Percentiles rank a stretch among this genome's conserved stretches.
phyloP scores from a whole-genome alignment of 2,113 vertebrate genomes.

The Dryoscopus gambensis region DNA sequence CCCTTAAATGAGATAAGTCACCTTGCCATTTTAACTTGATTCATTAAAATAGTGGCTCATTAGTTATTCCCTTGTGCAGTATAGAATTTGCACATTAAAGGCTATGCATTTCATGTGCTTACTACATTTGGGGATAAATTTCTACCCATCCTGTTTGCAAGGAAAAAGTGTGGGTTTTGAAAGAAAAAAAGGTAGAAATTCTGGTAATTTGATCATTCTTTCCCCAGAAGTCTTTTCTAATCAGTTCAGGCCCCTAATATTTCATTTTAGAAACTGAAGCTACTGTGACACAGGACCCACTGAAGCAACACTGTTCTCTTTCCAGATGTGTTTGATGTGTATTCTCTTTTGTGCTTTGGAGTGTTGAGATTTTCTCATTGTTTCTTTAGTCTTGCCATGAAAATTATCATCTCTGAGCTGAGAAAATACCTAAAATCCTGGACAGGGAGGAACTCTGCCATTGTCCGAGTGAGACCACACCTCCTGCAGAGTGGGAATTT shows the following conservation, averaged over 20 bases:
- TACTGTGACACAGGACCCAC: neutral
- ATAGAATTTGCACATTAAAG: conserved; percentile 58
- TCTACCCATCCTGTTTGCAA: conserved; percentile 36
- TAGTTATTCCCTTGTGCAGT: conserved; percentile 46
- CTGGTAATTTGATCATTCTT: neutral
- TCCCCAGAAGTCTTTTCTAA: conserved; percentile 22
- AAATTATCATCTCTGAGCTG: neutral
- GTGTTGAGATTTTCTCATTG: neutral
- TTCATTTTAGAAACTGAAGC: conserved; percentile 22
- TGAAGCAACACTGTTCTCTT: neutral
- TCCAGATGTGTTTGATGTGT: neutral
- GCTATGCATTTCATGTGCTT: conserved; percentile 51
- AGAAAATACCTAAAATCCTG: neutral
- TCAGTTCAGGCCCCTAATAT: neutral
- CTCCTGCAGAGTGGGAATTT: neutral
- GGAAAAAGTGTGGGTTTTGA: neutral
- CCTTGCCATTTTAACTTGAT: conserved; percentile 41
- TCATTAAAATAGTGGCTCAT: conserved; percentile 49
- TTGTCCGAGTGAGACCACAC: neutral
- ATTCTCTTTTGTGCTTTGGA: neutral
- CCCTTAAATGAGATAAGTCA: conserved; percentile 37
- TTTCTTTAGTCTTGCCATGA: neutral
- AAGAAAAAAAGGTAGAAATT: neutral
- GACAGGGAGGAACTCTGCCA: neutral
- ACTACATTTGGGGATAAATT: conserved; percentile 43